These are phyloP conservation scores for Sinocyclocheilus anshuiensis DNA, from an alignment of 2,113 vertebrate genomes.

Conservation along the genomic window DNA sequence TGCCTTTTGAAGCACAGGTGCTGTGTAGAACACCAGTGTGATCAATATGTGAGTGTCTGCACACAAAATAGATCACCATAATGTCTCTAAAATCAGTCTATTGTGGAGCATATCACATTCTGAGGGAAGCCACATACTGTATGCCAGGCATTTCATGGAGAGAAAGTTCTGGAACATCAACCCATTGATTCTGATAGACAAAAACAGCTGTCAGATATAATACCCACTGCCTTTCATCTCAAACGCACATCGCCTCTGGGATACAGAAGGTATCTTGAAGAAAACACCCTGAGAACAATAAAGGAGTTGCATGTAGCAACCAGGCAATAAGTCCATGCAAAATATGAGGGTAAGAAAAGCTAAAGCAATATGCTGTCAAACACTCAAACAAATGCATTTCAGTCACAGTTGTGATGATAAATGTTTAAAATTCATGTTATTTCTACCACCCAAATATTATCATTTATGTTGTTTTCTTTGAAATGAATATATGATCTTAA, in stretches of 20 bases:
- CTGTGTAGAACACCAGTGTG: not conserved
- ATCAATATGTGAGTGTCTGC: not conserved
- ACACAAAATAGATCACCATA: not conserved
- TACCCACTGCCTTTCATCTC: conserved; percentile 56
- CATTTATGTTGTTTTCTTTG: not conserved
- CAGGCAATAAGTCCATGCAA: conserved; percentile 29
- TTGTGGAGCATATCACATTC: conserved; percentile 12
- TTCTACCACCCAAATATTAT: not conserved
- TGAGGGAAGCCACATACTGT: conserved; percentile 3
- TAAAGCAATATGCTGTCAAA: conserved; percentile 14
- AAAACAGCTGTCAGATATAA: conserved; percentile 56
- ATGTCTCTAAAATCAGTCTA: not conserved
- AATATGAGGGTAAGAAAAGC: conserved; percentile 15
- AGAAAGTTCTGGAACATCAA: conserved; percentile 45
- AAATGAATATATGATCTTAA: not conserved
- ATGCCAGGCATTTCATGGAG: conserved; percentile 10
- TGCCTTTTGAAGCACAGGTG: not conserved
- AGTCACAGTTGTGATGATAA: not conserved
- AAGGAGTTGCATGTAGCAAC: conserved; percentile 31
- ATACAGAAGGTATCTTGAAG: conserved; percentile 50
- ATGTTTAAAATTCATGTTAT: not conserved
- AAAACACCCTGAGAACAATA: conserved; percentile 53
- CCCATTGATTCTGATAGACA: conserved; percentile 50
- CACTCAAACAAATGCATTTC: not conserved
- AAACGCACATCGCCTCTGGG: conserved; percentile 40